Base-by-base conservation (phyloP, 2,888 invertebrate genomes). In the Acronicta alni region DNA sequence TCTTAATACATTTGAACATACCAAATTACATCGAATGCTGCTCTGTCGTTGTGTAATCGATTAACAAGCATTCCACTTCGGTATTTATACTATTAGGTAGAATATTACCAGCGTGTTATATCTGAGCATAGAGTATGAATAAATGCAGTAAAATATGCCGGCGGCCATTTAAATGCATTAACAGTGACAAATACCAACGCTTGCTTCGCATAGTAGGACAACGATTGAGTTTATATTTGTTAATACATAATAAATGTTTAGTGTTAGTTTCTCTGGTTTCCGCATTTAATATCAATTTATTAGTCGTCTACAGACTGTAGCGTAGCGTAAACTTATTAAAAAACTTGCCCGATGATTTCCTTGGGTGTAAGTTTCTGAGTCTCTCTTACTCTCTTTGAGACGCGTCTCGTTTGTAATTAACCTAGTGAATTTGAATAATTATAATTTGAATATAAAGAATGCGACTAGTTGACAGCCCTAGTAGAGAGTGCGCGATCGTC, bases 401-500 rank as follows among this genome's bases (percentile, higher is more conserved):
- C 42, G 1, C 10, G 1, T 16, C 26, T 10, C 23, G 3, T 23
- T 43, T 43, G n/a, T 39, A 20, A 35, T 49, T 41, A 42, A 35
- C 42, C 42, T 51, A 41, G 39, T 59, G 43, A 51, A 60, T 39
- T 72, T 66, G 67, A 54, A 46, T 42, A 23, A 30, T 59, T 37
- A 49, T 42, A n/a, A 16, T 42, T 30, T 32, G 18, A 0, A 8
- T 16, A 35, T 15, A 58, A 60, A 67, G 63, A 75, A 75, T 71
- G 64, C 51, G 64, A 38, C 26, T 58, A 18, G 48, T 46, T 57
- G 67, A 51, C 80, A 85, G 63, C 85, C 82, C 82, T 86, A 72
- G 61, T 62, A 62, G 67, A 68, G 71, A 69, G 76, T 63, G 66
- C 56, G 80, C 73, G 74, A 77, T 78, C 81, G 77, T 76, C 71